Base-by-base conservation (phyloP, 2,113 vertebrate species). In the Cervus canadensis region DNA sequence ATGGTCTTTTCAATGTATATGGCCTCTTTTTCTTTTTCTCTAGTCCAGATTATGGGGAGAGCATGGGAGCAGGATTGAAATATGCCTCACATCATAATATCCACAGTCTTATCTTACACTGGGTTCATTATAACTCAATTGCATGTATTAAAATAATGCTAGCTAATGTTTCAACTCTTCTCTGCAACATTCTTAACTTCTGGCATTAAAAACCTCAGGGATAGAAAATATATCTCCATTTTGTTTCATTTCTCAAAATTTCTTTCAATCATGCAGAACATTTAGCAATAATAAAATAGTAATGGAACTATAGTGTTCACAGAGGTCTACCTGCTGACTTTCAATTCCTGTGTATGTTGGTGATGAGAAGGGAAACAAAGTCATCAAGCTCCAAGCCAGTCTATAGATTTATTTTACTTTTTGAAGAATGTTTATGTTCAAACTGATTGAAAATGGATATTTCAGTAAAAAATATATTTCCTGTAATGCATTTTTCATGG, bases 401-500 rank as follows among this genome's bases (percentile, higher is more conserved):
- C 23, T 62, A 33, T 88, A 88, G n/a, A 40, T 78, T 54, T 96
- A 82, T 89, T 96, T 33, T 9, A n/a, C 79, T 40, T 74, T 93
- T 94, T 76, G 21, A 96, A 94, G 36, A 83, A 88, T 45, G 85
- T 95, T 94, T 54, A 82, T 59, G 23, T 21, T 89, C 21, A 96
- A 92, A 76, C 36, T 84, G n/a, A 96, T 26, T 74, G 7, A 95
- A 91, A 97, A 25, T 90, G 19, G 13, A 54, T 87, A 43, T 94
- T 84, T 96, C 59, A 74, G 33, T 60, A 93, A 93, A 3, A 85
- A 85, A 54, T 7, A 30, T 48, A 87, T 94, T 96, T 83, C 43
- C 33, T 84, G 26, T 52, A 28, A 91, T 81, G 3, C 10, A 59
- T 92, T 93, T 95, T 93, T 82, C 95, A 94, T 7, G 7, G 14